These are phyloP conservation scores for Nemurella pictetii DNA, from an alignment of 2,888 invertebrate genomes.

Conservation along the genomic window DNA sequence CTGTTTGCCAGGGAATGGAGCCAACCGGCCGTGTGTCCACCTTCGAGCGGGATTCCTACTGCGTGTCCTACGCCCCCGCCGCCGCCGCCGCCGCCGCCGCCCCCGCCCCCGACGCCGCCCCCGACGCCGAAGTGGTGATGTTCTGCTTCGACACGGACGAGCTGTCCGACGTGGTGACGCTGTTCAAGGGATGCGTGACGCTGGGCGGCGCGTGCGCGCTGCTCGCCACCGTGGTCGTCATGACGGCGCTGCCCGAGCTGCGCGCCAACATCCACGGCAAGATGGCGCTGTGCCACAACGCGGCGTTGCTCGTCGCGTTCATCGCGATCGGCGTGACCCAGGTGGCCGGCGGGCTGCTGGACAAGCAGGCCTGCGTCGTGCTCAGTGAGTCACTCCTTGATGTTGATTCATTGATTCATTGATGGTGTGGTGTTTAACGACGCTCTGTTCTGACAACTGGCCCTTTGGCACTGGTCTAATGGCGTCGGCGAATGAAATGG, in stretches of 20 bases:
- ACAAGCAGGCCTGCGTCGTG: not conserved
- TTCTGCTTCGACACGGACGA: not conserved
- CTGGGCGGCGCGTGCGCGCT: not conserved
- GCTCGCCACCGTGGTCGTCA: not conserved
- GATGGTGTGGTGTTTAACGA: too few species aligned
- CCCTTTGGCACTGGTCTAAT: too few species aligned
- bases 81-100: not conserved
- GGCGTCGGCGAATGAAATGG: too few species aligned
- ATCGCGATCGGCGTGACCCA: not conserved
- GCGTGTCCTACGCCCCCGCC: not conserved
- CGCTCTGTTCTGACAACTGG: too few species aligned
- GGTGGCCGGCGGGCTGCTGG: not conserved
- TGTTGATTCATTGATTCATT: too few species aligned
- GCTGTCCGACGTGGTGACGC: not conserved
- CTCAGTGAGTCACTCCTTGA: not conserved
- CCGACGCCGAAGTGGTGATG: not conserved
- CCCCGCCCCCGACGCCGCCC: not conserved
- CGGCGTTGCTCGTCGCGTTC: not conserved
- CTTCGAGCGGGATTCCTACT: not conserved
- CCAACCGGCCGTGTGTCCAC: not conserved
- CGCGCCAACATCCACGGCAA: slow-evolving; percentile 13
- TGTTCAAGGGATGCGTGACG: not conserved
- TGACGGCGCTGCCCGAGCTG: not conserved
- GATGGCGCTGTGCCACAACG: slow-evolving; percentile 8
- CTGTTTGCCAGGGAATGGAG: not conserved